These are phyloP conservation scores for Ceratitis capitata DNA, from an alignment of 1,140 invertebrate species.

Conservation along the genomic window DNA sequence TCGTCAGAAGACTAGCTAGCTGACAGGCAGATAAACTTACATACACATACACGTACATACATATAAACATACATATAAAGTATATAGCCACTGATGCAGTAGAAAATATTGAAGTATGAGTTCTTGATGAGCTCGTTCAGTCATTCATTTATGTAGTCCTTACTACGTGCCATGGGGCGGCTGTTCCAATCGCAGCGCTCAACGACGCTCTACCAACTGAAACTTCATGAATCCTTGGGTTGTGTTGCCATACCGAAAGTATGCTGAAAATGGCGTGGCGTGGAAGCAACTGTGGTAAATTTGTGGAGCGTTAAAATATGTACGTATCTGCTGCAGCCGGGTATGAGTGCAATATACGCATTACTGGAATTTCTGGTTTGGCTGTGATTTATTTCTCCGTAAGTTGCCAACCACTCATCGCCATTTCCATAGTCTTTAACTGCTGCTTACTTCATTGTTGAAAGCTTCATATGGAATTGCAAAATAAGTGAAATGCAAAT, in stretches of 20 bases:
- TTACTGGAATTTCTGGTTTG: neutral
- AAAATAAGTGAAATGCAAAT: constrained; percentile 25
- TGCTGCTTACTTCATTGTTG: neutral
- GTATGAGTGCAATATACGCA: neutral
- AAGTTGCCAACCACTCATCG: constrained; percentile 21
- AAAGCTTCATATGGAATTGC: neutral
- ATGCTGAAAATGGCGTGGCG: neutral
- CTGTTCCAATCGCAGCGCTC: neutral
- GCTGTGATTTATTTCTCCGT: constrained; percentile 16
- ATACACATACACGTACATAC: neutral
- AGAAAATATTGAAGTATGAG: no score
- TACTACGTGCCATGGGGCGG: neutral
- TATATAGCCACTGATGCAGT: no score
- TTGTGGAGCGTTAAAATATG: neutral
- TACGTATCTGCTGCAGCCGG: neutral
- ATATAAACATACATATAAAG: neutral
- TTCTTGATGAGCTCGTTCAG: neutral
- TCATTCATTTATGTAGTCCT: constrained; percentile 17
- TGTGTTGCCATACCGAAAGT: constrained; percentile 1
- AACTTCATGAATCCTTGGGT: no score
- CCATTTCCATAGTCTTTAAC: neutral
- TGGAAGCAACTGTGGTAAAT: neutral
- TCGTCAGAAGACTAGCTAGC: constrained; percentile 17
- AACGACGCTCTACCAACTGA: no score
- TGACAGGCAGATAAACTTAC: neutral